These are phyloP conservation scores for Indri indri DNA, from an alignment of 2,113 vertebrate species.

Conservation along the genomic window DNA sequence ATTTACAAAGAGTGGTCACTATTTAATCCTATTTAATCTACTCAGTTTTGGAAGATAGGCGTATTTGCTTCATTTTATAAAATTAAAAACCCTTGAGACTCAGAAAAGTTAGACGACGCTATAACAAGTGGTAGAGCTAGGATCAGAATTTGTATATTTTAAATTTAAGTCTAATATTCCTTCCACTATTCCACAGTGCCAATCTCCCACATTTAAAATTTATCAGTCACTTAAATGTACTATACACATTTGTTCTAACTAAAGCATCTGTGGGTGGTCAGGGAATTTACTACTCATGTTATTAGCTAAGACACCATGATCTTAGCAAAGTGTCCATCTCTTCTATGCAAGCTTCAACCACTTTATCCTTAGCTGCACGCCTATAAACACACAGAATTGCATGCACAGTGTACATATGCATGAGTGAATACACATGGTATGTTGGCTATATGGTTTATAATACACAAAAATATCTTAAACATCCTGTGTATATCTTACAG, in stretches of 20 bases:
- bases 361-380: not conserved
- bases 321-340: not conserved
- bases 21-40: not conserved
- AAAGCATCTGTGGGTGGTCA: not conserved
- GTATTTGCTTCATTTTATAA: slow-evolving; percentile 9
- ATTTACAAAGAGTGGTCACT: not conserved
- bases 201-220: not conserved
- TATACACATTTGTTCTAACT: not conserved
- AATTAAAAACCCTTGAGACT: not conserved
- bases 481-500: slow-evolving; percentile 24
- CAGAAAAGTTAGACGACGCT: not conserved
- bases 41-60: not conserved
- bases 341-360: not conserved
- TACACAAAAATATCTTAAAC: not conserved
- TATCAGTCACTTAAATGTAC: not conserved
- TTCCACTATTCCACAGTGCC: not conserved
- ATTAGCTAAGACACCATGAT: not conserved
- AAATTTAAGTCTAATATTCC: not conserved
- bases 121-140: not conserved
- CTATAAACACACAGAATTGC: not conserved
- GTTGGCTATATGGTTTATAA: not conserved
- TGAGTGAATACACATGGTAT: not conserved
- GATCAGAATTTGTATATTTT: not conserved
- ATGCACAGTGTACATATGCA: not conserved
- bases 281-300: not conserved